Percentiles rank a stretch among this genome's conserved stretches.
These are phyloP conservation scores for Prionailurus bengalensis DNA, from an alignment of 2,113 vertebrate genomes.

Conservation along the genomic window DNA sequence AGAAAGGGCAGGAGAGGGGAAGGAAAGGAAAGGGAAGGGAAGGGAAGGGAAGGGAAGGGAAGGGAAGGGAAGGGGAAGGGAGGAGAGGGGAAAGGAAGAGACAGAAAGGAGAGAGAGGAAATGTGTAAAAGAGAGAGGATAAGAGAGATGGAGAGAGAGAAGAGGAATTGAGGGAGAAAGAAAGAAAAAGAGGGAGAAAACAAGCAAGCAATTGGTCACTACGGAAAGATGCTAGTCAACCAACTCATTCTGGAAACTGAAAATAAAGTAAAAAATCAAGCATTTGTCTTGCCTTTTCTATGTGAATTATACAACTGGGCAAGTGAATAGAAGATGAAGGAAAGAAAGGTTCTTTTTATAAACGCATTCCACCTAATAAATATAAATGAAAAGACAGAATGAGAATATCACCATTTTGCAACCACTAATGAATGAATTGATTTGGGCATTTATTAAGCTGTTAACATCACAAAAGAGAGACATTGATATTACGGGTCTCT, in stretches of 20 bases:
- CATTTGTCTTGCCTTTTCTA: not conserved
- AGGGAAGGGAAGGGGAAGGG: not conserved
- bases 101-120: not conserved
- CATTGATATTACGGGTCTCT: not conserved
- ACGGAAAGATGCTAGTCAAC: not conserved
- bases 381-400: not conserved
- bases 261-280: not conserved
- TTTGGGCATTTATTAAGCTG: not conserved
- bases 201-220: not conserved
- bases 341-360: slow-evolving; percentile 42
- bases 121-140: not conserved
- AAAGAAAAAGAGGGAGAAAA: not conserved
- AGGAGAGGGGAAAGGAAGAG: not conserved
- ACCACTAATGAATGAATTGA: not conserved
- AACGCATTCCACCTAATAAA: not conserved
- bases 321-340: not conserved
- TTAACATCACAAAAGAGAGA: slow-evolving; percentile 9
- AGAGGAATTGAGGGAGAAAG: not conserved
- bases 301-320: not conserved
- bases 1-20: not conserved
- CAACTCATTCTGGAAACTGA: not conserved
- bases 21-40: not conserved
- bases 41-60: not conserved
- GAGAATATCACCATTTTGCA: not conserved
- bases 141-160: not conserved